Base-by-base conservation (phyloP, 2,888 invertebrate genomes). In the Entomobrya multifasciata region DNA sequence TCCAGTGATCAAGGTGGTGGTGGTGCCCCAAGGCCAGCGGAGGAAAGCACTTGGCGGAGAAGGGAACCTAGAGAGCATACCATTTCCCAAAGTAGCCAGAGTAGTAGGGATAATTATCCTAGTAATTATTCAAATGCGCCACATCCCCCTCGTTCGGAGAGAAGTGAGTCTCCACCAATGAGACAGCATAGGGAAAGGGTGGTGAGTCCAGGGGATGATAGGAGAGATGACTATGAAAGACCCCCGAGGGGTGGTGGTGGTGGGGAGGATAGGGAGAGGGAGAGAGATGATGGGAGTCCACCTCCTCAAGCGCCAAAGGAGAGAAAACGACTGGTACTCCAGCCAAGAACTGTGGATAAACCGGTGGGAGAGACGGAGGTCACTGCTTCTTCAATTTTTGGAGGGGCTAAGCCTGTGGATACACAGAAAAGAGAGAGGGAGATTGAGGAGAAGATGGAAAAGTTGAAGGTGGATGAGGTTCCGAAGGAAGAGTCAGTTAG, bases 341-440 rank as follows among this genome's bases (percentile, higher is more conserved):
- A 95, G 86, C 97, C 97, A 11, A 94, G 98, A 70, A 95, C 96
- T 1, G 95, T 88, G 3, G 89, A 91, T 27, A 87, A 89, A 41
- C 89, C 90, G 30, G 88, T 89, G 20, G 90, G 92, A 11, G 92
- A 93, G 49, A 92, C 94, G n/a, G 92, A 93, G 79, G 94, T 94
- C 11, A 94, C 94, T 76, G 93, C 95, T 0, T 94, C 95, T 67
- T 96, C 95, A 84, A 97, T 98, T 90, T 98, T 98, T 92, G 98
- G 98, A n/a, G 96, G 95, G 41, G 98, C 98, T 20, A 97, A 96
- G 92, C 98, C 98, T 0, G 98, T 99, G 0, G 98, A 98, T 92
- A 99, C 98, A 1, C 95, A 97, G 77, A 96, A 97, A 65, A 95
- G 96, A 91, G 98, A 98, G 92, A 94, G 96, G 79, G 96, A 97